These are phyloP conservation scores for Tinea pellionella DNA, from an alignment of 2,888 invertebrate genomes.

Conservation along the genomic window DNA sequence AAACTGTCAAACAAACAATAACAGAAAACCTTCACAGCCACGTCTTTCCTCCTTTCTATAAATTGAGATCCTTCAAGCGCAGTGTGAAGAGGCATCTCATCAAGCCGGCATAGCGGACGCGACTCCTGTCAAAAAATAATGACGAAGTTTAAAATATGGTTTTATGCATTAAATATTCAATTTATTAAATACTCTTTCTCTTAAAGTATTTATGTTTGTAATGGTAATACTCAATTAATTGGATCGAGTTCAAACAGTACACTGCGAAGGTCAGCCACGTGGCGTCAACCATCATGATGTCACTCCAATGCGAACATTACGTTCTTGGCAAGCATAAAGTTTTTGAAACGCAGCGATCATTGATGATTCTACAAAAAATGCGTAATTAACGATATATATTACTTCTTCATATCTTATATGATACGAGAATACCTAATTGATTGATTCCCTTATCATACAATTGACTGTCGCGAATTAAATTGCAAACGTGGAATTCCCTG, in stretches of 20 bases:
- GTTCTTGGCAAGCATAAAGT: conserved; percentile 4
- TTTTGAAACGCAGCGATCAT: not conserved
- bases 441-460: not conserved
- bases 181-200: no score
- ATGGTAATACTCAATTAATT: not conserved
- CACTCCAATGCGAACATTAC: not conserved
- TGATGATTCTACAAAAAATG: conserved; percentile 1
- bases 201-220: not conserved
- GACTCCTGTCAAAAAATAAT: no score
- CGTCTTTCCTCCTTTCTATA: no score
- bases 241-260: conserved; percentile 8
- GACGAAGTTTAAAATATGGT: not conserved
- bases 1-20: not conserved
- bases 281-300: conserved; percentile 5
- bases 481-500: not conserved
- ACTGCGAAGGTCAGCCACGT: conserved; percentile 9
- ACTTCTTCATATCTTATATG: not conserved
- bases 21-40: no score
- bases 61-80: no score
- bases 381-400: not conserved
- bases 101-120: no score
- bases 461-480: not conserved
- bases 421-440: no score
- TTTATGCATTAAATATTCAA: no score
- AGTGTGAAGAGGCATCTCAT: no score